Evolutionary conservation across 2,888 invertebrate genomes (phyloP).

Genomic region (Himalopsyche anomala): DNA sequence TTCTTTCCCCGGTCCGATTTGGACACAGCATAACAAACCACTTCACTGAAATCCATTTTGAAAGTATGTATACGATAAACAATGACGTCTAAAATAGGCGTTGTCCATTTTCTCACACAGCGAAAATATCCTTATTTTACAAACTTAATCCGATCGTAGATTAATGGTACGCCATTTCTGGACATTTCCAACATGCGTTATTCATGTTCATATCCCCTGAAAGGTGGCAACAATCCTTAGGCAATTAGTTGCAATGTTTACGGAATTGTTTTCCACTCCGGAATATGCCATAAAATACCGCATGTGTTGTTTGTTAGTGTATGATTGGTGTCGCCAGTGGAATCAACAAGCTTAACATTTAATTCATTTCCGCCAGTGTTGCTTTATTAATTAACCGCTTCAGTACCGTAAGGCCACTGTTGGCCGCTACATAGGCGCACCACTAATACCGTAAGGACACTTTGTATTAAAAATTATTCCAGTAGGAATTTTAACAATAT

Average conservation of each 20-base stretch:
- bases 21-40: constrained; percentile 8
- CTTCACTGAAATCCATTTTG: not conserved
- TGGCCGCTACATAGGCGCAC: too few species aligned
- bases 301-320: not conserved
- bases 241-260: too few species aligned
- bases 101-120: too few species aligned
- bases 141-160: too few species aligned
- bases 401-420: too few species aligned
- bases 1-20: not conserved
- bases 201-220: not conserved
- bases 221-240: not conserved
- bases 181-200: not conserved
- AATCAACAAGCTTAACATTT: constrained; percentile 1
- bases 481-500: too few species aligned
- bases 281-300: not conserved
- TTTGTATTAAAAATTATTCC: too few species aligned
- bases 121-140: too few species aligned
- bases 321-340: not conserved
- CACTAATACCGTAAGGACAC: too few species aligned
- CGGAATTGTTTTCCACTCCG: not conserved
- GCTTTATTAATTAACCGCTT: not conserved
- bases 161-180: not conserved
- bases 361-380: not conserved
- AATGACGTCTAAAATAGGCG: too few species aligned
- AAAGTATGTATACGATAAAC: too few species aligned